Conservation (phyloP, 2,113 vertebrate species). For the Fukomys damarensis region DNA sequence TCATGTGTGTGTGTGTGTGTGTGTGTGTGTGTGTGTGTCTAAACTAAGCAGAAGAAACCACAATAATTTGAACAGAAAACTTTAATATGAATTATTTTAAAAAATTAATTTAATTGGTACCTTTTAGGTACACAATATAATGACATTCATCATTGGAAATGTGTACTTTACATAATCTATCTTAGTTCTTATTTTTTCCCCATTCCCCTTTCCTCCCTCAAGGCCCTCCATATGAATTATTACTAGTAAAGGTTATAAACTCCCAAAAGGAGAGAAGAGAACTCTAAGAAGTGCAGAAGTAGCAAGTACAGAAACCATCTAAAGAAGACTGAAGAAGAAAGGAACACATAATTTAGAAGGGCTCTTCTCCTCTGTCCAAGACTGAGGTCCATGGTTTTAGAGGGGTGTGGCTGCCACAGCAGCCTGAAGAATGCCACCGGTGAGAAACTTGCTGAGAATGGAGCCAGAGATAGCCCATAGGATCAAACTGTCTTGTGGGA, state of each 20-base stretch:
- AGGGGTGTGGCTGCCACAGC: neutral
- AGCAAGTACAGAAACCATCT: neutral
- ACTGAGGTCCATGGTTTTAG: neutral
- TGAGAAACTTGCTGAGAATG: neutral
- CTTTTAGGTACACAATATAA: too few relatives aligned
- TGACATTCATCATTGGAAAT: too few relatives aligned
- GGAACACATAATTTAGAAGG: neutral
- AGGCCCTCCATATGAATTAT: neutral
- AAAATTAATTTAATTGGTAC: too few relatives aligned
- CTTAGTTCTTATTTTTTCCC: too few relatives aligned
- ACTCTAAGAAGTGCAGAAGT: neutral
- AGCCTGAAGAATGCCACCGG: neutral
- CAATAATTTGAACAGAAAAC: neutral
- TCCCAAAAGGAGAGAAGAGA: neutral
- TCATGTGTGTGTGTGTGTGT: too few relatives aligned
- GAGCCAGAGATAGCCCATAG: neutral
- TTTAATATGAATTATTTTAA: neutral
- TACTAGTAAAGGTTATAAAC: neutral
- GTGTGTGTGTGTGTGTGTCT: neutral
- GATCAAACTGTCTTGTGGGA: neutral
- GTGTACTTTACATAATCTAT: too few relatives aligned
- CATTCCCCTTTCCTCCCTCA: too few relatives aligned
- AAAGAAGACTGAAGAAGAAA: neutral
- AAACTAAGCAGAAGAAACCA: neutral
- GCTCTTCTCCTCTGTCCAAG: neutral